Evolutionary conservation across 2,113 vertebrate species (phyloP).

Genomic region (Propithecus coquereli): DNA sequence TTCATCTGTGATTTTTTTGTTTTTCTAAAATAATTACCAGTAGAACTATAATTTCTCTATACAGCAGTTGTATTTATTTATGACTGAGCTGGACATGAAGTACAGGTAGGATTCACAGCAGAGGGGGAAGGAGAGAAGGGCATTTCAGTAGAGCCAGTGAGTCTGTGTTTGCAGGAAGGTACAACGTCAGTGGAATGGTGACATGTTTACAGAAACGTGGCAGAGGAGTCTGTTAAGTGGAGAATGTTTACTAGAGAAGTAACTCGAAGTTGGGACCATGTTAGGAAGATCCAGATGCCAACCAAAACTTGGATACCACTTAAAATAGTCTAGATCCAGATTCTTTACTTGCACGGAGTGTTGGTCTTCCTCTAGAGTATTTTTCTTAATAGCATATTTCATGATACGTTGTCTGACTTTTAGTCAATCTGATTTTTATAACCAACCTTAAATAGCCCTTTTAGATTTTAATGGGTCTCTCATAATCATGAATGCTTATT

Average conservation of each 20-base stretch:
- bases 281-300: not conserved
- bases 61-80: not conserved
- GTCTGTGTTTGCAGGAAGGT: not conserved
- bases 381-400: not conserved
- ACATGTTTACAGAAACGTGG: fast-evolving
- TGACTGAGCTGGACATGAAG: fast-evolving
- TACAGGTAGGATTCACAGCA: not conserved
- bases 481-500: not conserved
- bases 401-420: not conserved
- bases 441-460: not conserved
- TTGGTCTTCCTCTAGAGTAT: not conserved
- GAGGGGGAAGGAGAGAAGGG: not conserved
- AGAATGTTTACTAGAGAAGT: fast-evolving
- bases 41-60: not conserved
- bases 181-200: fast-evolving
- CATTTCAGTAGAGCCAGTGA: fast-evolving
- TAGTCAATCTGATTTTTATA: not conserved
- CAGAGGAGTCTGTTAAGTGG: fast-evolving
- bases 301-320: not conserved
- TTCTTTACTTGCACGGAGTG: not conserved
- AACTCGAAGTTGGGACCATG: fast-evolving
- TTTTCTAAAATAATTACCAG: not conserved
- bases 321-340: not conserved
- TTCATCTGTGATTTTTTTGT: not conserved
- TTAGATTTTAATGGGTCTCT: not conserved